Percentiles rank a stretch among this genome's conserved stretches.
Evolutionary conservation across 64 coral and sea anemone genomes (phyloP).

Genomic region (Platygyra sinensis): DNA sequence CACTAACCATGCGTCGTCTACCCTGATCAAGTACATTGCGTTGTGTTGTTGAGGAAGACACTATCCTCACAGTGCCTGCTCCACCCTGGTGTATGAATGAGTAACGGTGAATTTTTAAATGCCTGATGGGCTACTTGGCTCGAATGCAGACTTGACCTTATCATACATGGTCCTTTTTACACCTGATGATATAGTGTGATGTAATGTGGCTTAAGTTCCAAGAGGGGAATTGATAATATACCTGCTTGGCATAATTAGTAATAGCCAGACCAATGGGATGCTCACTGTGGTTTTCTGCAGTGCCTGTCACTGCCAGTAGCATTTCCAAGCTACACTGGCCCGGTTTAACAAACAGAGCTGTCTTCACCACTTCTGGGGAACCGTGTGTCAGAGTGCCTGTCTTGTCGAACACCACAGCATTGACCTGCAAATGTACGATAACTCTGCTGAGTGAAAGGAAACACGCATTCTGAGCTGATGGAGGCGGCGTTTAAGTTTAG

Average conservation of each 20-base stretch:
- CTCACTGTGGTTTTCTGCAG: conserved; percentile 96
- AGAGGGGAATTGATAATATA: background rate
- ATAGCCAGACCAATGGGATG: conserved; percentile 93
- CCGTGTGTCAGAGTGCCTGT: conserved; percentile 96
- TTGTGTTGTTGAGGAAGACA: no score
- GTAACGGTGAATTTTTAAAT: no score
- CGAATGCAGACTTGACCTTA: no score
- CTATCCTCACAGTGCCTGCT: no score
- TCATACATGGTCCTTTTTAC: no score
- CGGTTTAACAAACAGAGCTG: conserved; percentile 85
- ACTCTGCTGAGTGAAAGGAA: background rate
- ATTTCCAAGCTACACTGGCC: conserved; percentile 69
- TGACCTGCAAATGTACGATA: conserved; percentile 68
- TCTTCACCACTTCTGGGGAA: conserved; percentile 80
- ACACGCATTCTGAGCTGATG: background rate
- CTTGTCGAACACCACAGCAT: conserved; percentile 98
- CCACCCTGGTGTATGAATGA: no score
- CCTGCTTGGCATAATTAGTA: conserved; percentile 95
- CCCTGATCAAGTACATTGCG: no score
- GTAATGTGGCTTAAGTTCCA: no score
- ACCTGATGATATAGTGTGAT: no score
- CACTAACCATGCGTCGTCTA: no score
- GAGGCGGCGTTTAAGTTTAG: background rate
- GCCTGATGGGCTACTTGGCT: no score
- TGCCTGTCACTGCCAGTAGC: conserved; percentile 83